Evolutionary conservation across 2,888 invertebrate species (phyloP), one percentile per base, ranked within the genome.

Genomic region (Ephialtes manifestator): DNA sequence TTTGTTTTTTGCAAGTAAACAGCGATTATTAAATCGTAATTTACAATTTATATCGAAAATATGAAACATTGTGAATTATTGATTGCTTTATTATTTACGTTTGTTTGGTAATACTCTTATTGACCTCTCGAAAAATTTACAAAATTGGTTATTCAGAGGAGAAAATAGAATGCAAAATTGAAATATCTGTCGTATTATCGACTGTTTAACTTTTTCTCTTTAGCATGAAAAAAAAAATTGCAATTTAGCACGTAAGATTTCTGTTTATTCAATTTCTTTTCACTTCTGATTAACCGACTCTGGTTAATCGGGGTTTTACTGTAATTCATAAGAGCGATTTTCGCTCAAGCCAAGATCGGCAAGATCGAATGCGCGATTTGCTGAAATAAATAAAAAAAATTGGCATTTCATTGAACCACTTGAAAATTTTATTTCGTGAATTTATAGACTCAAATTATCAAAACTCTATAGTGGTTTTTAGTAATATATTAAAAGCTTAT

Each of bases 401-500:
- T 28, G 3, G 55, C 55, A 24, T 55, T 11, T 24, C 7, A 58
- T 28, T 58, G 24, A 11, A 28, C n/a, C 28, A 28, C 55, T 4
- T 13, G 5, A 28, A 58, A 28, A 28, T 58, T 58, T n/a, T 63
- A 35, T 63, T n/a, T 63, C 35, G n/a, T 31, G 18, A 63, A 35
- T 63, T 63, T 35, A 63, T 13, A 60, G 31, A 31, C 60, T 60
- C 4, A 35, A 67, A 74, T 74, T 18, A 67, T 13, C 15, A 31
- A 58, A 58, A 60, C 51, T 51, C 63, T 18, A 74, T 28, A 2
- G 48, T 63, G 35, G 18, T 31, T 48, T 63, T 46, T 51, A 43
- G 53, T 4, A 58, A 67, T 24, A 58, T 53, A 4, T 46, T 63
- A 74, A 48, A 78, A 74, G 58, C 15, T 48, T 74, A 55, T 76